These are phyloP conservation scores for Cepphus grylle DNA, from an alignment of 2,113 vertebrate species.

Conservation along the genomic window DNA sequence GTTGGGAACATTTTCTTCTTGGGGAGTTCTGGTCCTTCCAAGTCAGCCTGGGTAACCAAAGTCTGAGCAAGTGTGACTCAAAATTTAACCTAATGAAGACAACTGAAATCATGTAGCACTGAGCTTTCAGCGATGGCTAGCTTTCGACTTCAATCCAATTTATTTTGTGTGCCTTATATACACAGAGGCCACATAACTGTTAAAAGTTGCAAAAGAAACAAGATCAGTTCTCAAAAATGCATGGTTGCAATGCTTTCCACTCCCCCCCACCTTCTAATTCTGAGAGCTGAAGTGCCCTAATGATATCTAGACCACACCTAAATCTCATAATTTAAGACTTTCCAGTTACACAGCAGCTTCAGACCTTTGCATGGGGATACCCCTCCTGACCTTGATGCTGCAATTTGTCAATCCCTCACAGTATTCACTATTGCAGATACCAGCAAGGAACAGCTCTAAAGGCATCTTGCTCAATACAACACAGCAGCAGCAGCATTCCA, in stretches of 20 bases:
- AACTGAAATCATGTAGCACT: neutral
- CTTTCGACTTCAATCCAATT: neutral
- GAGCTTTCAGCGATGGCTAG: neutral
- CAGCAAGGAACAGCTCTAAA: neutral
- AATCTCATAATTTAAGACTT: neutral
- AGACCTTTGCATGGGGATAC: neutral
- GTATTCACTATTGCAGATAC: neutral
- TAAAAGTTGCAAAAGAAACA: neutral
- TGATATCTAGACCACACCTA: neutral
- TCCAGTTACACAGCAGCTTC: neutral
- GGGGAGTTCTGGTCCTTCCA: neutral
- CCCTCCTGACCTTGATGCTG: neutral
- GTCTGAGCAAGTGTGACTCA: neutral
- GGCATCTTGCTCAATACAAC: rapidly evolving
- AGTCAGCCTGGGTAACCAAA: neutral
- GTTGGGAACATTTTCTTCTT: neutral
- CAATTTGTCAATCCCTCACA: neutral
- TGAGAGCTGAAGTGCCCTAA: neutral
- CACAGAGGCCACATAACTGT: neutral
- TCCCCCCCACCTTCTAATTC: neutral
- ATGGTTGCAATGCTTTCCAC: neutral
- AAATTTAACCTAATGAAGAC: neutral
- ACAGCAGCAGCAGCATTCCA: neutral
- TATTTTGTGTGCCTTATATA: neutral
- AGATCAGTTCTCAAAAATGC: neutral